These are phyloP conservation scores for Pristis pectinata DNA, from an alignment of 2,797 vertebrate genomes.

Conservation along the genomic window DNA sequence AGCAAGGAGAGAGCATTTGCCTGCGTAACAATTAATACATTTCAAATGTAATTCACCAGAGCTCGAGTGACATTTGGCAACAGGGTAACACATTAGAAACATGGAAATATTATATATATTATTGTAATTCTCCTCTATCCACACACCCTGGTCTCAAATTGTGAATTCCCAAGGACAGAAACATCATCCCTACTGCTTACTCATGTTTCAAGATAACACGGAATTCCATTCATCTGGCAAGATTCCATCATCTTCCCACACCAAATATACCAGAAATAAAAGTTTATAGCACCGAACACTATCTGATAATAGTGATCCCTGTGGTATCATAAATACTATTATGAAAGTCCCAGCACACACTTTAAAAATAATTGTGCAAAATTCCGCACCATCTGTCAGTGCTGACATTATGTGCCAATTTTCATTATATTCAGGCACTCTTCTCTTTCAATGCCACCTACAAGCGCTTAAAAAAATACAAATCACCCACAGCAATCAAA, in stretches of 20 bases:
- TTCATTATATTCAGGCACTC: neutral
- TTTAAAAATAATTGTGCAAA: neutral
- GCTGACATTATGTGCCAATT: neutral
- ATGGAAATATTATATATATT: neutral
- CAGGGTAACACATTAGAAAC: neutral
- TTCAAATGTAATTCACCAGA: neutral
- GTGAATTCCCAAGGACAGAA: neutral
- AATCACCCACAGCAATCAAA: neutral
- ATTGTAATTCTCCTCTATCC: neutral
- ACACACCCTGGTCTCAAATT: neutral
- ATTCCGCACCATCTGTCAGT: conserved; percentile 19
- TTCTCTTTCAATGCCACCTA: neutral
- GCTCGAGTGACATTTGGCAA: neutral
- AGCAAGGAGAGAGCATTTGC: neutral
- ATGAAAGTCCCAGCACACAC: neutral
- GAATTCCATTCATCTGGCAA: neutral
- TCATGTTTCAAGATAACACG: neutral
- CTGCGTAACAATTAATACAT: neutral
- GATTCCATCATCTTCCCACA: neutral
- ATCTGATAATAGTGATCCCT: neutral
- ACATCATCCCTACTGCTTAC: neutral
- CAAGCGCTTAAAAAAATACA: neutral
- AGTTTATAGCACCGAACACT: conserved; percentile 3
- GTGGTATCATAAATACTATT: neutral
- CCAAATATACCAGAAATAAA: neutral